Evolutionary conservation across 2,888 invertebrate genomes (phyloP).

Genomic region (Stegophylla sp.): DNA sequence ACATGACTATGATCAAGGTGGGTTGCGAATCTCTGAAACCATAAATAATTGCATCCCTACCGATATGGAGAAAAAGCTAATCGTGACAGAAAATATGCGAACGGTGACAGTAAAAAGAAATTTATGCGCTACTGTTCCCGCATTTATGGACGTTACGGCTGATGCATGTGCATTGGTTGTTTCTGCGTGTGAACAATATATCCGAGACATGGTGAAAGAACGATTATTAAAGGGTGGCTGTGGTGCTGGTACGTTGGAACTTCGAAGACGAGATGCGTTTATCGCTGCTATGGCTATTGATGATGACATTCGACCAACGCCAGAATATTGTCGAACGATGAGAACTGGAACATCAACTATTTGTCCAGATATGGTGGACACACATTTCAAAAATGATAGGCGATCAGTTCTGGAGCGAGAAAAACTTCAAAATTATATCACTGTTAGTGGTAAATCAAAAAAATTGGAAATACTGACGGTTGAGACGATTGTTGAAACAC

Average conservation of each 20-base stretch:
- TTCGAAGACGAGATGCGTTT: not conserved
- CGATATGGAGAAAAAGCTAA: not conserved
- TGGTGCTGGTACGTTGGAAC: not conserved
- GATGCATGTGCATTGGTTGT: conserved; percentile 13
- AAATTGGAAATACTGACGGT: not conserved
- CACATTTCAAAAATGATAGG: too few relatives aligned
- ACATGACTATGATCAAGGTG: too few relatives aligned
- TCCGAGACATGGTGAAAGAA: not conserved
- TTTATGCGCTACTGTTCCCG: not conserved
- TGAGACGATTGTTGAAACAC: not conserved
- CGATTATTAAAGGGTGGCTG: not conserved
- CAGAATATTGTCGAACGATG: conserved; percentile 11
- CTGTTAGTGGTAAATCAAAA: not conserved
- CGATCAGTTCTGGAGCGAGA: not conserved
- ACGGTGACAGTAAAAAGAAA: conserved; percentile 10
- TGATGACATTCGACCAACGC: not conserved
- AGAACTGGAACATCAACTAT: not conserved
- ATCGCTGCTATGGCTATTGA: conserved; percentile 4
- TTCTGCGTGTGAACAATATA: conserved; percentile 3
- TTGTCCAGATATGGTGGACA: not conserved
- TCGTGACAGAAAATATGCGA: not conserved
- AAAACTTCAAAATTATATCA: not conserved
- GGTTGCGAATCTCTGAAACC: not conserved
- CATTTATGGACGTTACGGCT: conserved; percentile 15
- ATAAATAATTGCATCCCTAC: not conserved